phyloP scores from a whole-genome alignment of 1,140 invertebrate species.

The Aphaenogaster ashmeadi region DNA sequence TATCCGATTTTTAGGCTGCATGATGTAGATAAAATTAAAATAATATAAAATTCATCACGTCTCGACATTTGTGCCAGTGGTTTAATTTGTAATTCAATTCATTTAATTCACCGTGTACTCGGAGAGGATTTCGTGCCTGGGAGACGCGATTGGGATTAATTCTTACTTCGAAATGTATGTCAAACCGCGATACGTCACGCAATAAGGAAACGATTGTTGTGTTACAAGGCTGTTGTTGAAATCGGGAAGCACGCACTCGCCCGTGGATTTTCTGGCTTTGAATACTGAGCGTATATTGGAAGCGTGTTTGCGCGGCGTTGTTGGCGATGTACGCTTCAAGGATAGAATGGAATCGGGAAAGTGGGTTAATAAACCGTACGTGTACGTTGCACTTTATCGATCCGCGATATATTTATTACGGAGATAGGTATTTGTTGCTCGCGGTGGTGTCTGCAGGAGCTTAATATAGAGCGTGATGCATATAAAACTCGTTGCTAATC shows the following conservation, averaged over 20 bases:
- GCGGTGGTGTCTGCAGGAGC: background rate
- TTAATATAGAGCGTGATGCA: conserved; percentile 42
- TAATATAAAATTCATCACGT: background rate
- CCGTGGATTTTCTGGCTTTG: background rate
- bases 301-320: conserved; percentile 2
- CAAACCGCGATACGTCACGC: background rate
- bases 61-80: background rate
- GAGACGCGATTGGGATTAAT: background rate
- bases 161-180: background rate
- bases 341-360: conserved; percentile 58
- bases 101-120: background rate
- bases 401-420: conserved; percentile 57
- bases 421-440: conserved; percentile 59
- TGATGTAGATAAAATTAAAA: background rate
- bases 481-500: conserved; percentile 41
- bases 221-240: conserved; percentile 3
- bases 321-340: conserved; percentile 39
- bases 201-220: conserved; percentile 6
- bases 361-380: conserved; percentile 63
- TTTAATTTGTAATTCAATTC: conserved; percentile 21
- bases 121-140: background rate
- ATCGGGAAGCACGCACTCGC: background rate
- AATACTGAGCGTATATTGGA: conserved; percentile 19
- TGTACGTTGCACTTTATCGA: conserved; percentile 64
- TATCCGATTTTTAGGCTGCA: background rate